These are phyloP conservation scores for Ellobium chinense DNA, from an alignment of 2,888 invertebrate genomes.

Conservation along the genomic window DNA sequence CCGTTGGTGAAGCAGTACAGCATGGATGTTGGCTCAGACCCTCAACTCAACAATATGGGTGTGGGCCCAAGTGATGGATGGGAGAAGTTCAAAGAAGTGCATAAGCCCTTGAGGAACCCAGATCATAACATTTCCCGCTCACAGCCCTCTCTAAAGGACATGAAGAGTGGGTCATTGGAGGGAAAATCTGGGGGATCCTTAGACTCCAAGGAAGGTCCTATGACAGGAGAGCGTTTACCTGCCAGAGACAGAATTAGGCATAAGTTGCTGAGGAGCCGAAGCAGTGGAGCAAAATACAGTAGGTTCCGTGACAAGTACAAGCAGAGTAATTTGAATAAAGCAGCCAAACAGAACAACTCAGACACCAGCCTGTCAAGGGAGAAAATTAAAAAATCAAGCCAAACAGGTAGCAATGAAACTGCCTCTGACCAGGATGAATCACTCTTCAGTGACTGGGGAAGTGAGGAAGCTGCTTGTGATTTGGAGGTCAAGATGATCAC, in stretches of 20 bases:
- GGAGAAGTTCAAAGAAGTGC: slow-evolving; percentile 45
- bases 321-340: slow-evolving; percentile 45
- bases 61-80: slow-evolving; percentile 50
- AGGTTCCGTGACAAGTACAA: slow-evolving; percentile 57
- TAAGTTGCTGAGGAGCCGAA: slow-evolving; percentile 53
- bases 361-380: slow-evolving; percentile 45
- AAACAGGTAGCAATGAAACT: slow-evolving; percentile 56
- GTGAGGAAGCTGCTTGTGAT: slow-evolving; percentile 72
- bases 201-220: slow-evolving; percentile 30
- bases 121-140: slow-evolving; percentile 51
- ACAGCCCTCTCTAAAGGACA: slow-evolving; percentile 50
- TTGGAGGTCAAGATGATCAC: slow-evolving; percentile 72
- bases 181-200: slow-evolving; percentile 40
- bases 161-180: slow-evolving; percentile 40
- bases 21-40: slow-evolving; percentile 53
- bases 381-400: slow-evolving; percentile 19
- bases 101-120: neutral
- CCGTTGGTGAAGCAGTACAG: slow-evolving; percentile 56
- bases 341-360: slow-evolving; percentile 39
- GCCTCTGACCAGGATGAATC: slow-evolving; percentile 63
- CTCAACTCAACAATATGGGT: slow-evolving; percentile 48
- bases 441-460: slow-evolving; percentile 69
- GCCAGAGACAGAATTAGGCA: slow-evolving; percentile 49
- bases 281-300: slow-evolving; percentile 60
- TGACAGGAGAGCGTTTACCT: slow-evolving; percentile 35